Evolutionary conservation across 2,888 invertebrate genomes (phyloP), one percentile per base, ranked within the genome.

Genomic region (Archips crataeganus): DNA sequence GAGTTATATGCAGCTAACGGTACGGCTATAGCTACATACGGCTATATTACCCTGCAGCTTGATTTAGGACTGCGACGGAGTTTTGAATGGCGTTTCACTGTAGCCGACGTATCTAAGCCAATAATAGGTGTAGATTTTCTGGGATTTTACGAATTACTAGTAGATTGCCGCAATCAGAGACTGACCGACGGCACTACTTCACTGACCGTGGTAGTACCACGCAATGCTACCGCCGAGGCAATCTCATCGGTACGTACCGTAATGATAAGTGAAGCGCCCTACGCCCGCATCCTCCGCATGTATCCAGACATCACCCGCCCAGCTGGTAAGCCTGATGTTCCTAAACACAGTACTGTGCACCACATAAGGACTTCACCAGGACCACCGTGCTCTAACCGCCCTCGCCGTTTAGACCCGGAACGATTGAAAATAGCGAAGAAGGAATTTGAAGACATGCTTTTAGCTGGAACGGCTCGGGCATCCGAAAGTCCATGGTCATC

Each of bases 381-480:
- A 10, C 80, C 79, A 9, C 83, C 82, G 1, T 77, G 77, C 4
- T 64, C 60, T 36, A 45, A 75, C 61, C 76, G 71, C 13, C 79
- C 81, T 5, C 76, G 79, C n/a, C 75, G 80, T 1, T 71, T 81
- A 3, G 77, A 77, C 5, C 80, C 81, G 0, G 78, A 79, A 60
- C 36, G 71, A 23, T 51, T 77, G 8, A 59, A 70, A 39, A 76
- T 75, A 0, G 81, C 82, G 1, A 77, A 77, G 45, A 60, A 61
- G 9, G 79, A 80, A 59, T 80, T 83, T 59, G 74, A 81, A 11
- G 76, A 67, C 9, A 79, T 81, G 79, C 49, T 77, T 1, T 49
- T n/a, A 39, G 42, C 23, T 3, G 80, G 80, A 13, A 79, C 77
- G 13, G 77, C 77, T 63, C 39, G 79, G 11, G 68, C 75, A 34